phyloP scores from a whole-genome alignment of 2,113 vertebrate species.

The Tilapia sparmanii region DNA sequence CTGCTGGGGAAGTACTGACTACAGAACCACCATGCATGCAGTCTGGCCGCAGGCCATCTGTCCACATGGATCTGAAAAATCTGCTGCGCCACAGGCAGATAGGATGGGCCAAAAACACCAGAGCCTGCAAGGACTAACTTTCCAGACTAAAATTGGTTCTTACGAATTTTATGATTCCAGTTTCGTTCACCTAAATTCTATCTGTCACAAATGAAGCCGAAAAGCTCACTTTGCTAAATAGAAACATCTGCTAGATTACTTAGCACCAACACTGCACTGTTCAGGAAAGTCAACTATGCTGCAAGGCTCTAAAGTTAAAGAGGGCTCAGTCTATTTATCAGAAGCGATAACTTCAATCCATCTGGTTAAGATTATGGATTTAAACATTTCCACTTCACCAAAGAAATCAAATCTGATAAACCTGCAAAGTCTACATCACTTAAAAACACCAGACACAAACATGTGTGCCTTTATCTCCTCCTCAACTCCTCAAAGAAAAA shows the following conservation, averaged over 20 bases:
- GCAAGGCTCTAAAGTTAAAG: background rate
- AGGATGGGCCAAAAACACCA: conserved; percentile 27
- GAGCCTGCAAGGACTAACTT: background rate
- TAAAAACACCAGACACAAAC: background rate
- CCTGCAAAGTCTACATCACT: background rate
- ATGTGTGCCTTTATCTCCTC: background rate
- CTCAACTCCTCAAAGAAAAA: background rate
- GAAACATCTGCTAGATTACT: conserved; percentile 28
- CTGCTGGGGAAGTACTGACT: conserved; percentile 17
- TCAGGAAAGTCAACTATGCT: background rate
- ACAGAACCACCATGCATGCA: conserved; percentile 48
- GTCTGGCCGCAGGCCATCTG: conserved; percentile 46
- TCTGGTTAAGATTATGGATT: too few species aligned
- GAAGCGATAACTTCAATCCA: background rate
- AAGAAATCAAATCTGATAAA: background rate
- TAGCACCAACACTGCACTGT: conserved; percentile 11
- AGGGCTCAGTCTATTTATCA: background rate
- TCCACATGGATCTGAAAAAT: conserved; percentile 61
- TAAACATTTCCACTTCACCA: background rate
- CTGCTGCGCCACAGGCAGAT: conserved; percentile 51
- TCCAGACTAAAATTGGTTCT: background rate
- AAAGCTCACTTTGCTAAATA: conserved; percentile 2
- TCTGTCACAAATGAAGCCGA: conserved; percentile 3
- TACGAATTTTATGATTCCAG: background rate
- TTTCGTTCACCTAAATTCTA: conserved; percentile 5